phyloP scores from a whole-genome alignment of 2,797 vertebrate species.

The Myoxocephalus aenaeus region DNA sequence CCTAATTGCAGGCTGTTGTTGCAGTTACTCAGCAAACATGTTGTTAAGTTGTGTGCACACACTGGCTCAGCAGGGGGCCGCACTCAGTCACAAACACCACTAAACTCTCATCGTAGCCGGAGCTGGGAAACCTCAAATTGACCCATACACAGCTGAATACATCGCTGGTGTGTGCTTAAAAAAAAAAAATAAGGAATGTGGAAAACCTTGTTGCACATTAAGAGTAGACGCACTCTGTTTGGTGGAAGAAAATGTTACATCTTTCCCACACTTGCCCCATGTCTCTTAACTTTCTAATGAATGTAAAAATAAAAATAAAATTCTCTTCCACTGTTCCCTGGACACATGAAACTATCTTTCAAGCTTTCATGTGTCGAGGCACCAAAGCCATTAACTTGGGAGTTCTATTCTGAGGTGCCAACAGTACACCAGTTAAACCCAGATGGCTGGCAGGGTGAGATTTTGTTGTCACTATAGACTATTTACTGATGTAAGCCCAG shows the following conservation, averaged over 20 bases:
- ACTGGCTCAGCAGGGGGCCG: slow-evolving; percentile 45
- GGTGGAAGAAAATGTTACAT: slow-evolving; percentile 63
- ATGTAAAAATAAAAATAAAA: neutral
- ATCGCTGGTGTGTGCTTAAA: neutral
- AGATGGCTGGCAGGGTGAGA: slow-evolving; percentile 59
- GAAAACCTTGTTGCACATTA: slow-evolving; percentile 12
- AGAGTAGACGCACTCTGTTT: slow-evolving; percentile 16
- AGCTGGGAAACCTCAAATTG: slow-evolving; percentile 17
- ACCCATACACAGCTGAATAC: neutral
- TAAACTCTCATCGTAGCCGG: slow-evolving; percentile 25
- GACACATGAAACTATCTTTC: slow-evolving; percentile 66
- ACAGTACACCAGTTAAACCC: slow-evolving; percentile 62
- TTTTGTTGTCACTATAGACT: slow-evolving; percentile 67
- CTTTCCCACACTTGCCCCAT: slow-evolving; percentile 68
- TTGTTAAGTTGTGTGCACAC: slow-evolving; percentile 57
- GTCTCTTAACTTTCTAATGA: slow-evolving; percentile 41
- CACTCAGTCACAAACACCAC: slow-evolving; percentile 44
- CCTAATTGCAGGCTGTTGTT: slow-evolving; percentile 73
- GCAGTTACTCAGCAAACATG: slow-evolving; percentile 67
- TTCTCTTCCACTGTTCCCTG: slow-evolving; percentile 30
- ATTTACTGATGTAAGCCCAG: slow-evolving; percentile 56
- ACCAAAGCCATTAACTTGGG: slow-evolving; percentile 64
- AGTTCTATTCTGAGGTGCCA: slow-evolving; percentile 70
- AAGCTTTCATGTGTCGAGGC: slow-evolving; percentile 62
- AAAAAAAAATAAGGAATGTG: slow-evolving; percentile 9